Evolutionary conservation across 2,888 invertebrate species (phyloP).

Genomic region (Xestia rhomboidea): DNA sequence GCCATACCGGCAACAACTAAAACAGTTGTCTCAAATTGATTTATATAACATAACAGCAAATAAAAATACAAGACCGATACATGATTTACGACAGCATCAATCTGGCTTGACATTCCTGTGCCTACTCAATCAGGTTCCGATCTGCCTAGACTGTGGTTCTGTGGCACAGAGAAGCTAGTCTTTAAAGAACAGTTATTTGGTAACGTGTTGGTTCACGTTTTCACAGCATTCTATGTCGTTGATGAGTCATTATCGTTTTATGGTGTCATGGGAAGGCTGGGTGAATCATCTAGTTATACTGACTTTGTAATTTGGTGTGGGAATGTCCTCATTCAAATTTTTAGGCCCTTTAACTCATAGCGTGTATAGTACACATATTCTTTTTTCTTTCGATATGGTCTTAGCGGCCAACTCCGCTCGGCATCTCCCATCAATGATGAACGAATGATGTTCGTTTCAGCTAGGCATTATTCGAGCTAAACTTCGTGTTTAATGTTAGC

Average conservation of each 20-base stretch:
- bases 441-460: not conserved
- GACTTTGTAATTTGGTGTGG: conserved; percentile 18
- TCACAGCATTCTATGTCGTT: conserved; percentile 55
- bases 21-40: conserved; percentile 16
- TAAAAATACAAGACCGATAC: conserved; percentile 29
- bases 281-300: conserved; percentile 44
- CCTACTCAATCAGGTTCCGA: conserved; percentile 55
- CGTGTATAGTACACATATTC: not conserved
- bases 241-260: conserved; percentile 53
- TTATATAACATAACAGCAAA: conserved; percentile 23
- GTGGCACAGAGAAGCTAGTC: conserved; percentile 21
- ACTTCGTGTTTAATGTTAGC: not conserved
- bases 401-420: not conserved
- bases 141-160: conserved; percentile 29
- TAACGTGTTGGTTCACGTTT: conserved; percentile 57
- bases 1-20: not conserved
- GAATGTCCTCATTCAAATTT: conserved; percentile 24
- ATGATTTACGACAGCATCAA: conserved; percentile 42
- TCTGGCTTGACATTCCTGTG: conserved; percentile 38
- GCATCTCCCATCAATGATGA: not conserved
- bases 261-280: conserved; percentile 59
- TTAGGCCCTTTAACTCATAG: not conserved
- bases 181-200: conserved; percentile 47
- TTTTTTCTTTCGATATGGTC: not conserved
- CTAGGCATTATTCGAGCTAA: not conserved